These are phyloP conservation scores for Torymus texanus DNA, from an alignment of 2,888 invertebrate species.

Conservation along the genomic window DNA sequence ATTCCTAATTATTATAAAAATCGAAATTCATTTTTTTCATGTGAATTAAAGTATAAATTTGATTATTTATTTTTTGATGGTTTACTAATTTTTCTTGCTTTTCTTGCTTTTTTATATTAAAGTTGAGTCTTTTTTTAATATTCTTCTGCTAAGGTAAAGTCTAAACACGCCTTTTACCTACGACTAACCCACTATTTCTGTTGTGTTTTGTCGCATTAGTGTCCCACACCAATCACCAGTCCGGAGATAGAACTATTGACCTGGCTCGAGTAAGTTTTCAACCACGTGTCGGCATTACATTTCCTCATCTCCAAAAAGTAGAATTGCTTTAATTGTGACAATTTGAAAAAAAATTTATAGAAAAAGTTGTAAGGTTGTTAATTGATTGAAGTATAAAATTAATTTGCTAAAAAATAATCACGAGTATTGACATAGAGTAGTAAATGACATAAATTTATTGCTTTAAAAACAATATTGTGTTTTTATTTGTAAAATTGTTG, in stretches of 20 bases:
- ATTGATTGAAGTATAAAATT: too few relatives aligned
- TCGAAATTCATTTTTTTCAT: neutral
- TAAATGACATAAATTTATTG: too few relatives aligned
- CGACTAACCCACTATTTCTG: slow-evolving; percentile 56
- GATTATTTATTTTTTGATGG: too few relatives aligned
- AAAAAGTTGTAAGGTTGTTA: neutral
- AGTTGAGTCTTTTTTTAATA: neutral
- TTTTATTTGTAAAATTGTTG: too few relatives aligned
- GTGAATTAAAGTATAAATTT: neutral
- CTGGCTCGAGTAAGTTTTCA: slow-evolving; percentile 88
- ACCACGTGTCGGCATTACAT: slow-evolving; percentile 66
- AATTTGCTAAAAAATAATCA: too few relatives aligned
- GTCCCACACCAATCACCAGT: slow-evolving; percentile 90
- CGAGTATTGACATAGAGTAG: too few relatives aligned
- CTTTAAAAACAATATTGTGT: too few relatives aligned
- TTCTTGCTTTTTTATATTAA: neutral
- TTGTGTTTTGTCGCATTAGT: slow-evolving; percentile 80
- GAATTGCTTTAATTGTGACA: slow-evolving; percentile 58
- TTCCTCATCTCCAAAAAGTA: slow-evolving; percentile 60
- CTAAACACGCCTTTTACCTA: slow-evolving; percentile 42
- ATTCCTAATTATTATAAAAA: too few relatives aligned
- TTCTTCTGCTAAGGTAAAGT: slow-evolving; percentile 41
- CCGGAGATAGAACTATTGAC: slow-evolving; percentile 94
- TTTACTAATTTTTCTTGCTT: too few relatives aligned
- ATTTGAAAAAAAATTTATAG: slow-evolving; percentile 5